Percentiles rank a stretch among this genome's conserved stretches.
Conservation (phyloP, 2,888 invertebrate species). For the Boloria euphrosyne region DNA sequence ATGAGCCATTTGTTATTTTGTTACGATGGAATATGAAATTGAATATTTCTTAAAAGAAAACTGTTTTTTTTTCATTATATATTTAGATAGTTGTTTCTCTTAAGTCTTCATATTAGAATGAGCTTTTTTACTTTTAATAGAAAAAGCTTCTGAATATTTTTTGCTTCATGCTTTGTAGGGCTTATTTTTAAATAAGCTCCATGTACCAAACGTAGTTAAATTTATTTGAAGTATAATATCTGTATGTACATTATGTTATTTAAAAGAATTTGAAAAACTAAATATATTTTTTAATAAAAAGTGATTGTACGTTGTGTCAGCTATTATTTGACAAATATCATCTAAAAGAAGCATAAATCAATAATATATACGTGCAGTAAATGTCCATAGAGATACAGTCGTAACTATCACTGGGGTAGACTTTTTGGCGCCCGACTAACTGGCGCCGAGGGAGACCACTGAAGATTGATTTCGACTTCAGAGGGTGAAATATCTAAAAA, state of each 20-base stretch:
- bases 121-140: not conserved
- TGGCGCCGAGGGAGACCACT: conserved; percentile 17
- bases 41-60: conserved; percentile 17
- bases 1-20: conserved; percentile 56
- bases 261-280: no score
- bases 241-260: no score
- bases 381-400: not conserved
- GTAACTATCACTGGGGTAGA: conserved; percentile 4
- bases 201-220: no score
- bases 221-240: no score
- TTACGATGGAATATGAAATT: conserved; percentile 23
- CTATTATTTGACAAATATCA: no score
- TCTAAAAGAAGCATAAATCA: no score
- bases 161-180: no score
- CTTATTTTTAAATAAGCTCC: no score
- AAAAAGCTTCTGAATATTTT: no score
- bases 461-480: conserved; percentile 10
- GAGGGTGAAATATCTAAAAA: not conserved
- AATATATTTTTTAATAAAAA: no score
- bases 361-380: no score
- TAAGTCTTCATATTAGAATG: not conserved
- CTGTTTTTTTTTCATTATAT: not conserved
- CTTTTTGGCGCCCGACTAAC: conserved; percentile 11
- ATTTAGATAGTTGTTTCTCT: not conserved
- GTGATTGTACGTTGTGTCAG: no score